Evolutionary conservation across 1,140 invertebrate genomes (phyloP).

Genomic region (Riptortus pedestris): DNA sequence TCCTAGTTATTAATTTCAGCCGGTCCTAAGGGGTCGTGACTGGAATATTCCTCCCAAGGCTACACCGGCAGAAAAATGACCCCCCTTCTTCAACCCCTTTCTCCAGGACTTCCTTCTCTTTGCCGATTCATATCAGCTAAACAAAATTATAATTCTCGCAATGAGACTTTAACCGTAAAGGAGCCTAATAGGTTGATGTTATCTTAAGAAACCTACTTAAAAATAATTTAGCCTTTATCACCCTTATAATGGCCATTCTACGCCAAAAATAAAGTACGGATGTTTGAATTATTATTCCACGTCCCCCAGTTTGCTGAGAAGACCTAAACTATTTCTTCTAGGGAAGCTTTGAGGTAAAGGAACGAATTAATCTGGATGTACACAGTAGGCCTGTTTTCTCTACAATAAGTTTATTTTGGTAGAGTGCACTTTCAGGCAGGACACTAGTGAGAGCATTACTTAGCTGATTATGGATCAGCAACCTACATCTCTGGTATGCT

Average conservation of each 20-base stretch:
- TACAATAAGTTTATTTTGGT: too few relatives aligned
- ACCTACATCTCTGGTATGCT: too few relatives aligned
- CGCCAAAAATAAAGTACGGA: too few relatives aligned
- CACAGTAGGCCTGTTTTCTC: too few relatives aligned
- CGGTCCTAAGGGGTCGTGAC: constrained; percentile 4
- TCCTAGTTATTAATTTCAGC: constrained; percentile 13
- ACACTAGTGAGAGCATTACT: too few relatives aligned
- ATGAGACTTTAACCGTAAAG: background rate
- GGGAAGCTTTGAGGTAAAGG: too few relatives aligned
- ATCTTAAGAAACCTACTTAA: background rate
- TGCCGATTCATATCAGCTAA: background rate
- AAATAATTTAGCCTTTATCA: constrained; percentile 8
- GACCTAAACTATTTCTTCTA: too few relatives aligned
- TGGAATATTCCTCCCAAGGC: background rate
- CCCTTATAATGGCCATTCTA: background rate
- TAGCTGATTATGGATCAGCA: too few relatives aligned
- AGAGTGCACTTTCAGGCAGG: too few relatives aligned
- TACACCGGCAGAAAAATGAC: background rate
- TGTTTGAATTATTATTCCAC: too few relatives aligned
- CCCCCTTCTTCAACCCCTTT: background rate
- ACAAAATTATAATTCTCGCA: constrained; percentile 9
- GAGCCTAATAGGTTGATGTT: constrained; percentile 6
- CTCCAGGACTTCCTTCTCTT: background rate
- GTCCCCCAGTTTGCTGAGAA: too few relatives aligned
- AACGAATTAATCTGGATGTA: too few relatives aligned